These are phyloP conservation scores for Drosophila busckii DNA, from an alignment of 1,140 invertebrate species.

Conservation along the genomic window DNA sequence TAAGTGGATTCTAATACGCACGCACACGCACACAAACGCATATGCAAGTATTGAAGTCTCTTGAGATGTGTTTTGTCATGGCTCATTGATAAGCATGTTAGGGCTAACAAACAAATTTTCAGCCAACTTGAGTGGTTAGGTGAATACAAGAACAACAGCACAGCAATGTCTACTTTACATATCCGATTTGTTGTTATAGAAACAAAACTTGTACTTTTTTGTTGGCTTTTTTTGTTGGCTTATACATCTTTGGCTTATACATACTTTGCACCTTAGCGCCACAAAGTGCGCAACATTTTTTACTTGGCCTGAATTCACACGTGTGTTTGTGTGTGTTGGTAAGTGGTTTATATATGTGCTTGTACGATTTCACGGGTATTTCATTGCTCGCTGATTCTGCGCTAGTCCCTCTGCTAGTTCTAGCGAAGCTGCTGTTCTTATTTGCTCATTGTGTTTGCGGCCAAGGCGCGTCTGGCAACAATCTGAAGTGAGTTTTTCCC, in stretches of 20 bases:
- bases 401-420: constrained; percentile 6
- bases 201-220: constrained; percentile 46
- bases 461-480: constrained; percentile 47
- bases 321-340: not conserved
- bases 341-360: not conserved
- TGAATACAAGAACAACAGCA: not conserved
- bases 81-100: constrained; percentile 25
- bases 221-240: no score
- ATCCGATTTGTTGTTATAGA: constrained; percentile 30
- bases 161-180: constrained; percentile 5
- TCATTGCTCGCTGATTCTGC: constrained; percentile 36
- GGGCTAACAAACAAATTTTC: constrained; percentile 5
- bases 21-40: not conserved
- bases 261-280: constrained; percentile 51
- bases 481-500: constrained; percentile 52
- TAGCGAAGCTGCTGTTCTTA: constrained; percentile 9
- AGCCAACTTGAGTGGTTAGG: no score
- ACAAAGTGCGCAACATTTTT: constrained; percentile 13
- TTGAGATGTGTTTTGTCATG: constrained; percentile 3
- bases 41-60: not conserved
- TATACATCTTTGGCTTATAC: constrained; percentile 61
- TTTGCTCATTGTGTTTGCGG: constrained; percentile 35
- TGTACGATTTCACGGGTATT: constrained; percentile 48
- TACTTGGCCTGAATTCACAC: constrained; percentile 19
- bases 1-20: constrained; percentile 26